Base-by-base conservation (phyloP, 2,888 invertebrate species). In the Steromphala cineraria region DNA sequence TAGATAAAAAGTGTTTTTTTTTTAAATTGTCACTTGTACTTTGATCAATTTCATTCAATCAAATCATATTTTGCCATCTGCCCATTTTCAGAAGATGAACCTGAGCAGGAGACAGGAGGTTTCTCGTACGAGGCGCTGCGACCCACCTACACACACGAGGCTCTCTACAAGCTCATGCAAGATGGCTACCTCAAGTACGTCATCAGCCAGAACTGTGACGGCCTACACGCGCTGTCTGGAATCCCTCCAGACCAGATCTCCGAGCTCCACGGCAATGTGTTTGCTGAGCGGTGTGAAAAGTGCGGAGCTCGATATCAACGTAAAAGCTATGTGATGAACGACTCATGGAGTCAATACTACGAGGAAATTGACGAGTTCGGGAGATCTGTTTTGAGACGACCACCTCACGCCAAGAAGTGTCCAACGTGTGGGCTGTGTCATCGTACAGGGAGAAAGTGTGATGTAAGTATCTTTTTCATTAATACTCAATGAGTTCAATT, bases 191-290 rank as follows among this genome's bases (percentile, higher is more conserved):
- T 92, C 13, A 90, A 91, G 56, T 86, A 87, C 62, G 71, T 91
- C 46, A 88, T 91, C 53, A 91, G 91, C 82, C 91, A 92, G 83
- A 92, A 92, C 86, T 88, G 91, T 7, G 92, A 92, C 82, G 92
- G 92, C 0, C 87, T 92, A 0, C 92, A 92, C 79, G 77, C 85
- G 0, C 80, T 90, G 19, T 89, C 89, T 46, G 91, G 91, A 8
- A 79, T 92, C 1, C 83, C 87, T 10, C 52, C 82, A 17, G 85
- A 87, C 1, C 82, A 84, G 19, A 82, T 92, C 1, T 88, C 90
- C 0, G 92, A 92, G 81, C 89, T 92, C 0, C 92, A 92, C 85
- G 92, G 92, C 8, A 91, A 92, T 78, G 91, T 90, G 17, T 91
- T 91, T 80, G 79, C 87, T 75, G 92, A 92, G 75, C 87, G 83